Base-by-base conservation (phyloP, 2,113 vertebrate species). In the Micronycteris hirsuta region DNA sequence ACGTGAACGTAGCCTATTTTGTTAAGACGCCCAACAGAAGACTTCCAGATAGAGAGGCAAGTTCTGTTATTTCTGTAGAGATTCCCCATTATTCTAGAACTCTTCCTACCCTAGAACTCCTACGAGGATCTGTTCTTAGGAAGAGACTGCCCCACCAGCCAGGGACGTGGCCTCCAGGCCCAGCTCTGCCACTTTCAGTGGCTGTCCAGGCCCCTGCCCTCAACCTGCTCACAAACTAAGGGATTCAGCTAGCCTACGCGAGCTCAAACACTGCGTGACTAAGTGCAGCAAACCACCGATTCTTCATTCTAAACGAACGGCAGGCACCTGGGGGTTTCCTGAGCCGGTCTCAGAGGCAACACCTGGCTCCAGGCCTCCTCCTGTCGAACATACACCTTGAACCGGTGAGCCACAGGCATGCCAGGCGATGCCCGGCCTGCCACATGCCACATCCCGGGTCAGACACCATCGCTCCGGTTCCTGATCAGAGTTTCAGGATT, bases 231-330 rank as follows among this genome's bases (percentile, higher is more conserved):
- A 36, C 31, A 38, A 36, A 56, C 19, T 1, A 7, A 81, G 49
- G 14, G 11, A 26, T 14, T 70, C 26, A 9, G 43, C 12, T 17
- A 24, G 20, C 5, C 38, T 22, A 11, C 0, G 0, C 16, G 19
- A 45, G 24, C 47, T 20, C 80, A 36, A 65, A 65, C 2, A 14
- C 47, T 45, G 6, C 52, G 56, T 71, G 58, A 67, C 33, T 10
- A 16, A 20, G 7, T 4, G 15, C 11, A 41, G 9, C 17, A 43
- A 78, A n/a, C 43, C 41, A 15, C 36, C 43, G 76, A 24, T 41
- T 22, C 20, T 81, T 19, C 38, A 22, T 52, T 33, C 38, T 36
- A 15, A 43, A 31, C 33, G 33, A 38, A 43, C 26, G 43, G 14
- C 31, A 28, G 28, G 12, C 1, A 4, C 28, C 41, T 65, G 12